Evolutionary conservation across 1,140 invertebrate genomes (phyloP), one percentile per base, ranked within the genome.

Genomic region (Cydia pomonella): DNA sequence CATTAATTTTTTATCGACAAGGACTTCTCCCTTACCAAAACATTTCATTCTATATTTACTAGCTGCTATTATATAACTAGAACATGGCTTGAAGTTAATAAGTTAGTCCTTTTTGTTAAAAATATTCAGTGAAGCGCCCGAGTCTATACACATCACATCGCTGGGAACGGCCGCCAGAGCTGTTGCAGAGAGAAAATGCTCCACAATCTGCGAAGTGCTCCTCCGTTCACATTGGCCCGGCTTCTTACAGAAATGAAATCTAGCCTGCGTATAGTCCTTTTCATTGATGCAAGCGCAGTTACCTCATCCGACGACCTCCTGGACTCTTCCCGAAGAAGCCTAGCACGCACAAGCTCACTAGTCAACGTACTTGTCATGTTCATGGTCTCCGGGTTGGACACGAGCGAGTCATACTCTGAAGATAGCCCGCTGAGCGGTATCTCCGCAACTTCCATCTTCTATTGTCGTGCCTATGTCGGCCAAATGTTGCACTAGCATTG

Each of bases 321-420:
- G 38, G 27, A 10, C 16, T 72, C 69, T 12, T 72, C 69, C n/a
- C 38, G 69, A 10, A 72, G 10, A 12, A 72, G 69, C 38, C 69
- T 33, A 12, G 27, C 33, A 7, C 69, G 25, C 27, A 72, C 69
- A 5, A 72, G 4, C 18, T 72, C 69, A 72, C 69, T 72, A 3
- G 69, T 41, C 6, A 72, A n/a, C 10, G 2, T 27, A 3, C 33
- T 16, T 9, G 69, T 72, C 29, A 72, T 72, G 18, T 18, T 25
- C 3, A 27, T 29, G 2, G 69, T 72, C 16, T 72, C 69, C 29
- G 38, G 33, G 29, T 41, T 72, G 3, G 69, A 72, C 2, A 72
- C 69, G 9, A 72, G 29, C 7, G 69, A 9, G 18, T 72, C 69
- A 44, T 72, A 72, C 6, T 72, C 69, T 3, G n/a, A 9, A 3